A percentile compares a stretch with the other conserved stretches of the same genome.
phyloP scores from a whole-genome alignment of 2,888 invertebrate species.

The Lasioglossum marginatum region DNA sequence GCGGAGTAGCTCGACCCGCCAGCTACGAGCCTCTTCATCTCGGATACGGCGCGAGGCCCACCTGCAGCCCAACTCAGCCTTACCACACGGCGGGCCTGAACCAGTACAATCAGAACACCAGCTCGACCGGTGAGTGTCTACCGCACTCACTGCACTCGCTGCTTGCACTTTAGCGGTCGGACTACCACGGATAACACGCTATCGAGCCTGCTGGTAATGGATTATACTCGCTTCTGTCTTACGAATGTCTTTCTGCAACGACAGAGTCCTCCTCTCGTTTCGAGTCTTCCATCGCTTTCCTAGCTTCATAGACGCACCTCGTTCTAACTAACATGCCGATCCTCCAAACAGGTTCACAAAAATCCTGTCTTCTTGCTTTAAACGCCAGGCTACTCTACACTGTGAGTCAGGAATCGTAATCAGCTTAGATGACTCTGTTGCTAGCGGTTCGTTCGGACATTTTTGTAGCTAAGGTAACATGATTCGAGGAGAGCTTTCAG shows the following conservation, averaged over 20 bases:
- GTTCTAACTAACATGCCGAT: not conserved
- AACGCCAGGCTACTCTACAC: not conserved
- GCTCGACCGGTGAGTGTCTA: constrained; percentile 85
- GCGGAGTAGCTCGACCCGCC: constrained; percentile 86
- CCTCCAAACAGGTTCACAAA: not conserved
- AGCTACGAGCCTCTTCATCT: constrained; percentile 86
- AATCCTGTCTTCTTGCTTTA: not conserved
- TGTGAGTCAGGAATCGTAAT: too few relatives aligned
- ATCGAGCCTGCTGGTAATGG: constrained; percentile 77
- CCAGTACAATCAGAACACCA: constrained; percentile 84
- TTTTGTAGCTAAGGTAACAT: too few relatives aligned
- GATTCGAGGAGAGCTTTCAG: too few relatives aligned
- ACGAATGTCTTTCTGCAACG: constrained; percentile 19
- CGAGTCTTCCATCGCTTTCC: not conserved
- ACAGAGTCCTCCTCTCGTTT: not conserved
- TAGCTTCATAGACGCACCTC: not conserved
- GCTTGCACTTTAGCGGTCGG: constrained; percentile 84
- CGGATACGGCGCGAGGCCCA: constrained; percentile 87
- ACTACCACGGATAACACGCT: constrained; percentile 81
- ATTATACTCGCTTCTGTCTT: constrained; percentile 68
- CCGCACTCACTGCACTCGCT: constrained; percentile 85
- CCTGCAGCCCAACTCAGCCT: constrained; percentile 89
- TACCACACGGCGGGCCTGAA: constrained; percentile 86
- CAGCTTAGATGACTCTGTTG: too few relatives aligned
- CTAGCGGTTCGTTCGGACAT: too few relatives aligned